Evolutionary conservation across 1,140 invertebrate genomes (phyloP), one percentile per base, ranked within the genome.

Genomic region (Drosophila eugracilis): DNA sequence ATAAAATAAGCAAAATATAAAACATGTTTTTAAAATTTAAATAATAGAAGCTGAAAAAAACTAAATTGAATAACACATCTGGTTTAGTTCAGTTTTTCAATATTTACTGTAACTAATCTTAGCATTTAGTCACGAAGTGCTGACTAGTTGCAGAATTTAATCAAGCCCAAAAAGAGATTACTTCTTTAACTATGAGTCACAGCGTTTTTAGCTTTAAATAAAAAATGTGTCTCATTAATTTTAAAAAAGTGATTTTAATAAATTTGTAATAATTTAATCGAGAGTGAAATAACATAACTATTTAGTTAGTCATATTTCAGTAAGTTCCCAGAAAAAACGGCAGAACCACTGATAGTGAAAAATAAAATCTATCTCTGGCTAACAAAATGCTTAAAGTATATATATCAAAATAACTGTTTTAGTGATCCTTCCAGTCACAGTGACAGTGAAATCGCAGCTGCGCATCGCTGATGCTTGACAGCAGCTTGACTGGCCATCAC

Each of bases 391-490:
- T n/a, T n/a, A n/a, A n/a, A n/a, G n/a, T n/a, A n/a, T n/a, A n/a
- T n/a, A n/a, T n/a, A n/a, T n/a, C n/a, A n/a, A 6, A 28, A 28
- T 6, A 28, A 28, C 6, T 14, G 1, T 6, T 19, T 5, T 7
- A 14, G 3, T 6, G 48, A 36, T 59, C 22, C 32, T 45, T 15
- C 9, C 15, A 49, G 12, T 42, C 10, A 12, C 37, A n/a, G 41
- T 67, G 62, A 60, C 39, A 21, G 10, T 22, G 21, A 15, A 47
- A 42, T 63, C 45, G 37, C 21, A 47, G 30, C 32, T 65, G 60
- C 41, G 28, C 69, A 62, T 60, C 70, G 17, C 55, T 15, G 48
- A 73, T 9, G 45, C 15, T 52, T 60, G 50, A 49, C 65, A 67
- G 62, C 59, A 44, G 41, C 47, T 55, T 49, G 49, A 36, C 30